These are phyloP conservation scores for Daptonema setosum DNA, from an alignment of 2,888 invertebrate species.

Conservation along the genomic window DNA sequence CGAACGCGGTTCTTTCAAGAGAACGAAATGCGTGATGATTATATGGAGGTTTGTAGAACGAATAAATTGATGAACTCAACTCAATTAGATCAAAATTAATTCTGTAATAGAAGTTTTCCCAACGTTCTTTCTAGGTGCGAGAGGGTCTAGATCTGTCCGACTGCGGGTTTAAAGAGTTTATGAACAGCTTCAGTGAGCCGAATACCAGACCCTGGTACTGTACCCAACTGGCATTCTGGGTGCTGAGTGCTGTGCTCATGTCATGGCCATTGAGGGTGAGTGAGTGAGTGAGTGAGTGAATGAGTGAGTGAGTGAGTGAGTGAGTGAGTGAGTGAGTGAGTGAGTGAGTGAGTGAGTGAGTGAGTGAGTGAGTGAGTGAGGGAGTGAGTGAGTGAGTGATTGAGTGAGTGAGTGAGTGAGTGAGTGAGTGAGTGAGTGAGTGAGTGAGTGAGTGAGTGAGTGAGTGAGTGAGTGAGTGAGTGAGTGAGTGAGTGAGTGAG, in stretches of 20 bases:
- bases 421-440: no score
- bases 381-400: no score
- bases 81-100: neutral
- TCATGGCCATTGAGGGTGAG: constrained; percentile 62
- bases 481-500: no score
- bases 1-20: constrained; percentile 53
- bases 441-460: no score
- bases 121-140: constrained; percentile 21
- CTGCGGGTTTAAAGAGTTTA: constrained; percentile 34
- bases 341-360: no score
- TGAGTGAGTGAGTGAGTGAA: no score
- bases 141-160: constrained; percentile 54
- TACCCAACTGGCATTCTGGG: constrained; percentile 51
- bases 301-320: no score
- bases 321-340: no score
- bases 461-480: no score
- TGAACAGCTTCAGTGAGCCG: constrained; percentile 28
- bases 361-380: no score
- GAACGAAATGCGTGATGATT: constrained; percentile 56
- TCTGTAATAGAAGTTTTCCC: neutral
- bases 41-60: constrained; percentile 47
- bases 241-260: constrained; percentile 46
- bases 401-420: no score
- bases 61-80: neutral
- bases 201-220: constrained; percentile 31